Base-by-base conservation (phyloP, 2,888 invertebrate genomes). In the Endomychus coccineus region DNA sequence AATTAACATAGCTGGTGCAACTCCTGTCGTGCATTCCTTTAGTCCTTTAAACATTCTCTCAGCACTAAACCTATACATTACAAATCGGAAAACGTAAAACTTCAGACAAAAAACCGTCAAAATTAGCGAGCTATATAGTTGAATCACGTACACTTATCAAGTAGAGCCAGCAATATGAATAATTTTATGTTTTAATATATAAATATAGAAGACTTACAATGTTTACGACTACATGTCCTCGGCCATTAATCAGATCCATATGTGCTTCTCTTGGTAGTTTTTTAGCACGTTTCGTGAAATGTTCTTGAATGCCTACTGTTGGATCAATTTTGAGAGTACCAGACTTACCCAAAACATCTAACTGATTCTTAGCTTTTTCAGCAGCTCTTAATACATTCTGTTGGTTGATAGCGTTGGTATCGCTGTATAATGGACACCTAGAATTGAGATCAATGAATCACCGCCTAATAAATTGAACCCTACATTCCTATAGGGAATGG, bases 391-490 rank as follows among this genome's bases (percentile, higher is more conserved):
- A 42, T n/a, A 71, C 68, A 13, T 59, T 56, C 14, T 56, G 51
- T 6, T 62, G 54, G 42, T 71, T 66, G 12, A 70, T 29, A 15
- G 48, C 43, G 9, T 51, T 44, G 31, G 62, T 64, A 43, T 71
- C 65, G 9, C 61, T 67, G 46, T 62, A 66, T 7, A 69, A 45
- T 3, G 70, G 69, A 48, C 70, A 71, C 4, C 65, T 67, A 33
- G 27, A 40, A 51, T 49, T 25, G 10, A 25, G 12, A 9, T 9
- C 10, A 9, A 25, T 9, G 12, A 7, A 25, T 25, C 10, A 10
- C 7, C 10, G 6, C 4, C n/a, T 5, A 16, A 31, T 4, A 21
- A 13, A 31, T 9, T 21, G 6, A 17, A 23, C 11, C 16, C 17
- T n/a, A 21, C 12, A 14, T 2, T 2, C n/a, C 6, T 21, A 21